Percentiles rank a stretch among this genome's conserved stretches.
Evolutionary conservation across 2,888 invertebrate genomes (phyloP).

Genomic region (Mythimna impura): DNA sequence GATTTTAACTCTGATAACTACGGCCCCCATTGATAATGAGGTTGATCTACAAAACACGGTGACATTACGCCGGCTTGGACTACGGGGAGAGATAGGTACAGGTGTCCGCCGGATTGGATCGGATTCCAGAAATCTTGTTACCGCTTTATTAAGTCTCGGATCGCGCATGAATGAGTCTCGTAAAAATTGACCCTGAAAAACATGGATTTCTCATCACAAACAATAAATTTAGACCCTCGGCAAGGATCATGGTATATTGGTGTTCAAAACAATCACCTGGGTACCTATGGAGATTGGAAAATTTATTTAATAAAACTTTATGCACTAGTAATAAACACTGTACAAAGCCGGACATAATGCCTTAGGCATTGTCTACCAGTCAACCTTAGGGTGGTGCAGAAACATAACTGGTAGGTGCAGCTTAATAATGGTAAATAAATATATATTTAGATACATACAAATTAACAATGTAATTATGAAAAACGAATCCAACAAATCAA

Average conservation of each 20-base stretch:
- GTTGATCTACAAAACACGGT: slow-evolving; percentile 83
- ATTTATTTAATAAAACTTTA: slow-evolving; percentile 92
- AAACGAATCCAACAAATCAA: too few species aligned
- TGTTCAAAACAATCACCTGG: slow-evolving; percentile 93
- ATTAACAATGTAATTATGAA: too few species aligned
- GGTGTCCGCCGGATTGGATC: slow-evolving; percentile 97
- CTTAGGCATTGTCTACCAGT: too few species aligned
- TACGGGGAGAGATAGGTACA: slow-evolving; percentile 85
- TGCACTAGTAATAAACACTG: too few species aligned
- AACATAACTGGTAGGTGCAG: too few species aligned
- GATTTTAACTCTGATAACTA: slow-evolving; percentile 79
- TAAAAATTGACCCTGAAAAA: slow-evolving; percentile 94
- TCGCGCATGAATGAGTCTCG: slow-evolving; percentile 94
- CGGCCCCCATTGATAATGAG: slow-evolving; percentile 79
- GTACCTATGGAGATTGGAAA: slow-evolving; percentile 96
- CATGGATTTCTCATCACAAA: slow-evolving; percentile 96
- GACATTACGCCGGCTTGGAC: slow-evolving; percentile 84
- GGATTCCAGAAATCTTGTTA: slow-evolving; percentile 95
- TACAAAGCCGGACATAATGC: too few species aligned
- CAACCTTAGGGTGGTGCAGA: too few species aligned
- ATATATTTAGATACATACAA: too few species aligned
- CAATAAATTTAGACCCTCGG: slow-evolving; percentile 95
- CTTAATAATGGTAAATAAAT: too few species aligned
- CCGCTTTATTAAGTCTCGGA: slow-evolving; percentile 96
- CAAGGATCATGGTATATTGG: slow-evolving; percentile 97